phyloP scores from a whole-genome alignment of 2,797 vertebrate species.

The Melanotaenia maccullochi region DNA sequence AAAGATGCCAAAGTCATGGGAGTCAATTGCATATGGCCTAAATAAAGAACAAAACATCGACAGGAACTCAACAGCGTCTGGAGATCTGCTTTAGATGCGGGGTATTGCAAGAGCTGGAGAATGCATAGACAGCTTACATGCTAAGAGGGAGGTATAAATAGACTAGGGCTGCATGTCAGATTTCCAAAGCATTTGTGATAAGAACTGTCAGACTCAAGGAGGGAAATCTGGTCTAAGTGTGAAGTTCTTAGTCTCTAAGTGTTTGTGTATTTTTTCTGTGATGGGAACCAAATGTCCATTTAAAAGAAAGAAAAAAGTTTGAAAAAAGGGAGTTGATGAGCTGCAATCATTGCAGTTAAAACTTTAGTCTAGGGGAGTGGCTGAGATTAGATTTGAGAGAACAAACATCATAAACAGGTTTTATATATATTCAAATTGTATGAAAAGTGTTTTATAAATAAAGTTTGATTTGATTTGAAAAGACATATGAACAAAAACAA shows the following conservation, averaged over 20 bases:
- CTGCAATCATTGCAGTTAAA: too few species aligned
- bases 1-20: conserved; percentile 12
- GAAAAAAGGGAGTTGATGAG: not conserved
- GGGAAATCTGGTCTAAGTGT: conserved; percentile 23
- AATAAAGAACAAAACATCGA: conserved; percentile 60
- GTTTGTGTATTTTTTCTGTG: conserved; percentile 16
- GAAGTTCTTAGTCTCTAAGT: conserved; percentile 23
- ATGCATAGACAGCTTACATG: conserved; percentile 29
- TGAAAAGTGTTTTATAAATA: too few species aligned
- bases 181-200: conserved; percentile 48
- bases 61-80: conserved; percentile 42
- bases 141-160: conserved; percentile 58
- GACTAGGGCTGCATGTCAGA: conserved; percentile 30
- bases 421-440: too few species aligned
- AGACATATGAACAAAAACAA: not conserved
- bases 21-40: conserved; percentile 40
- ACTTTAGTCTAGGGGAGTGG: too few species aligned
- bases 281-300: conserved; percentile 4
- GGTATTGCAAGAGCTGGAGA: conserved; percentile 29
- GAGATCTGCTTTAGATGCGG: conserved; percentile 41
- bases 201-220: conserved; percentile 44
- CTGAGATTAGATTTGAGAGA: not conserved
- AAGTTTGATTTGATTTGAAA: too few species aligned
- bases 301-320: not conserved
- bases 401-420: not conserved